These are phyloP conservation scores for Acrocyrtus sp. DNA, from an alignment of 2,888 invertebrate genomes.

Conservation along the genomic window DNA sequence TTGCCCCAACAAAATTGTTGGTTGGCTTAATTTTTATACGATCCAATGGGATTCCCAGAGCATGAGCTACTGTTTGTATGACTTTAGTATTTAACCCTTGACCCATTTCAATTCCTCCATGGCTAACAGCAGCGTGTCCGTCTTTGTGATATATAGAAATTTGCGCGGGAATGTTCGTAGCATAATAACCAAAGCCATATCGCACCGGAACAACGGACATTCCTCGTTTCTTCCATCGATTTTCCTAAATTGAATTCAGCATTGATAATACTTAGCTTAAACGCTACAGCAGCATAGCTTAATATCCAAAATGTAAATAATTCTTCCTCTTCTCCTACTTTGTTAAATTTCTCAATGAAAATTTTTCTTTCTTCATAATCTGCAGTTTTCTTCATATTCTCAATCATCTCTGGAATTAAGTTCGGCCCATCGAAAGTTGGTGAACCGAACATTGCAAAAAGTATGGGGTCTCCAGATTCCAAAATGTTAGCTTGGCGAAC, in stretches of 20 bases:
- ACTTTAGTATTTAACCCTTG: constrained; percentile 69
- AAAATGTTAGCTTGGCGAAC: constrained; percentile 71
- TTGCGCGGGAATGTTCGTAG: constrained; percentile 8
- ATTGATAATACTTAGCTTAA: too few species aligned
- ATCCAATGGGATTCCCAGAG: constrained; percentile 66
- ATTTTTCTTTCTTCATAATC: constrained; percentile 63
- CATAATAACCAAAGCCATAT: constrained; percentile 70
- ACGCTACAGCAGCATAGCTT: too few species aligned
- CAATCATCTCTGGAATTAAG: constrained; percentile 63
- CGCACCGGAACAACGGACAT: constrained; percentile 71
- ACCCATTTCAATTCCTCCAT: constrained; percentile 68
- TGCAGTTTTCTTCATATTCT: constrained; percentile 63
- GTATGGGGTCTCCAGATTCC: constrained; percentile 29
- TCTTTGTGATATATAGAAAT: constrained; percentile 44
- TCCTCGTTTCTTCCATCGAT: constrained; percentile 84
- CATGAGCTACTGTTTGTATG: constrained; percentile 66
- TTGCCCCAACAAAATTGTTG: constrained; percentile 64
- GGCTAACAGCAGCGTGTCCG: constrained; percentile 32
- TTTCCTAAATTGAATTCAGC: too few species aligned
- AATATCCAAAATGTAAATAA: too few species aligned
- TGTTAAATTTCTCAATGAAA: constrained; percentile 64
- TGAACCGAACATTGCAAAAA: constrained; percentile 32
- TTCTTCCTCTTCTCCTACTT: too few species aligned
- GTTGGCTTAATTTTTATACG: constrained; percentile 65
- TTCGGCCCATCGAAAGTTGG: constrained; percentile 34